Conservation (phyloP, 2,888 invertebrate genomes). For the Trichopoda pennipes region DNA sequence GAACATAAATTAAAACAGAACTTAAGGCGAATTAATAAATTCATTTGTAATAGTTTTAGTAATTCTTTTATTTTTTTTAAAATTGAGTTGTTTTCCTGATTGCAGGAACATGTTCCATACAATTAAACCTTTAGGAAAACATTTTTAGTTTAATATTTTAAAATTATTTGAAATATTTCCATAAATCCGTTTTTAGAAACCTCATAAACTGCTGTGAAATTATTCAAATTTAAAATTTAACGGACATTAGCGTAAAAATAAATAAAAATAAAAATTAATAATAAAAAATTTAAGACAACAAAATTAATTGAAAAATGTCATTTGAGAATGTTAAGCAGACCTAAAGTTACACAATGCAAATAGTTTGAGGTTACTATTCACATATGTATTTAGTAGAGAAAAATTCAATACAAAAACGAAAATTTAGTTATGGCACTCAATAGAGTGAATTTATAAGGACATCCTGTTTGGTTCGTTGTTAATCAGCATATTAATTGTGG, state of each 20-base stretch:
- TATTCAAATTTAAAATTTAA: constrained; percentile 19
- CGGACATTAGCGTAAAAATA: neutral
- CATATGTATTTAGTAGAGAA: neutral
- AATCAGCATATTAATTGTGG: constrained; percentile 61
- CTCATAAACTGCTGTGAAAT: constrained; percentile 4
- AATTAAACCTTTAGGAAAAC: too few relatives aligned
- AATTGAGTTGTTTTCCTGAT: too few relatives aligned
- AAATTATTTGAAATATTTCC: neutral
- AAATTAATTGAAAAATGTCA: constrained; percentile 44
- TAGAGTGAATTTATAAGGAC: constrained; percentile 31
- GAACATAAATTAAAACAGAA: too few relatives aligned
- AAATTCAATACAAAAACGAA: neutral
- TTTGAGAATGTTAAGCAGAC: constrained; percentile 1
- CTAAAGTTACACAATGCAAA: constrained; percentile 17
- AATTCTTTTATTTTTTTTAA: too few relatives aligned
- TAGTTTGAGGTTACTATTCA: constrained; percentile 2
- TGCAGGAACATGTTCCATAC: too few relatives aligned
- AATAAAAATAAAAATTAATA: neutral
- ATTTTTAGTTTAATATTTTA: too few relatives aligned
- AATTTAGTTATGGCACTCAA: constrained; percentile 51
- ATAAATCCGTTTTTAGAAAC: neutral
- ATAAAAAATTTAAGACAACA: neutral
- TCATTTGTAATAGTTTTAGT: too few relatives aligned
- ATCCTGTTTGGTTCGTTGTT: constrained; percentile 53
- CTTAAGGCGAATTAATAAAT: too few relatives aligned